Percentiles rank a stretch among this genome's conserved stretches.
Conservation (phyloP, 2,797 vertebrate genomes). For the Darevskia mixta region DNA sequence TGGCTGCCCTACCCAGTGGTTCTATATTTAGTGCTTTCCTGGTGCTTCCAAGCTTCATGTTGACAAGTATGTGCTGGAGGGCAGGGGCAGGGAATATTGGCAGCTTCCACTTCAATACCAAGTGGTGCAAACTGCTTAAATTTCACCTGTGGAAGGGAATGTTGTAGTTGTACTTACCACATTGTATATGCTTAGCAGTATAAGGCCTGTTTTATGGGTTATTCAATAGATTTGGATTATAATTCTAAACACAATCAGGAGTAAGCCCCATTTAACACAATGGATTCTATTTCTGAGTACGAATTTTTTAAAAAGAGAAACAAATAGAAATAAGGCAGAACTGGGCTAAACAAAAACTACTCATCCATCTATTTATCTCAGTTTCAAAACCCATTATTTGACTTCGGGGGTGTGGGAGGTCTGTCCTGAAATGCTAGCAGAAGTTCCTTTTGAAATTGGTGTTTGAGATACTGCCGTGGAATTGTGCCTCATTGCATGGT, state of each 20-base stretch:
- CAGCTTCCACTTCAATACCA: neutral
- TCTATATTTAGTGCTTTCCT: neutral
- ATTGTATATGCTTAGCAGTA: neutral
- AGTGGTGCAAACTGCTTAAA: neutral
- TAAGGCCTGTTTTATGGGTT: neutral
- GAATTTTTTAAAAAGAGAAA: neutral
- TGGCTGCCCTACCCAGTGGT: neutral
- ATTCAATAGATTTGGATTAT: neutral
- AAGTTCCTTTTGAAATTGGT: neutral
- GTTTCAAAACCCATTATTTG: neutral
- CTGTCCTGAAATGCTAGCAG: neutral
- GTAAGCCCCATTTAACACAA: neutral
- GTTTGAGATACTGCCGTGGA: neutral
- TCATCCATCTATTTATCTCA: neutral
- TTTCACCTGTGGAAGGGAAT: neutral
- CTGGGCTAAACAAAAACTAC: neutral
- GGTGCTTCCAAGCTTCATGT: neutral
- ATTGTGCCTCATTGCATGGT: neutral
- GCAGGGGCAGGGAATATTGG: neutral
- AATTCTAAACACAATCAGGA: neutral
- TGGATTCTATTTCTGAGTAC: neutral
- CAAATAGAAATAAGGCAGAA: neutral
- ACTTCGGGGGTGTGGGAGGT: neutral
- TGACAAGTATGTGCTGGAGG: neutral
- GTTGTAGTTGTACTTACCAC: neutral